Base-by-base conservation (phyloP, 2,888 invertebrate species). In the Helleia helle region DNA sequence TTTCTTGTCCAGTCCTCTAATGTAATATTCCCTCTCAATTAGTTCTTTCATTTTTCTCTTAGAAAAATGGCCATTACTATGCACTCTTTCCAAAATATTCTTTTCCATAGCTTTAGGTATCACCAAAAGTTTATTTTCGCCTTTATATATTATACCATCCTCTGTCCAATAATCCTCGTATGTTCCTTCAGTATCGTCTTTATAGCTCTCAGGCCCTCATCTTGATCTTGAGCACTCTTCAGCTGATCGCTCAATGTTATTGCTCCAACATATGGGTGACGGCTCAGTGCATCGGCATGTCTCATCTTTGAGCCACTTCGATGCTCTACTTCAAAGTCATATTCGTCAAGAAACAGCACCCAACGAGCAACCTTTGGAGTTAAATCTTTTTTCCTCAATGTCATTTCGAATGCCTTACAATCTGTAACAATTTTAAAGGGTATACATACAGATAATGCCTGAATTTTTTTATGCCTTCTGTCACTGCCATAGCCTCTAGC, bases 91-190 rank as follows among this genome's bases (percentile, higher is more conserved):
- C 12, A 55, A 40, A 1, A 59, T 44, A 17, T 50, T 48, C 5
- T 24, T 27, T 8, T 30, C 55, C 62, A 75, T 61, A 8, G 13
- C 13, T 22, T 50, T 56, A 1, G 72, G 71, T 15, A 71, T 54
- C 0, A 64, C 60, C 4, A 58, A 34, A 4, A 8, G 30, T 9
- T 47, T 48, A 11, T 52, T n/a, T 0, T 27, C 22, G 6, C 53
- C 54, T 38, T 56, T 58, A 26, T 48, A 55, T 1, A 59, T 25
- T 0, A 58, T 5, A 5, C 41, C 50, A 34, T 50, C 42, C 1
- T 66, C 41, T 3, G 58, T 15, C 2, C 4, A 47, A 26, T 54
- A 56, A 38, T 50, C 55, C 14, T 39, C 7, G 34, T 46, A 55
- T 27, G 38, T 8, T 45, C 38, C 34, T 46, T 41, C 25, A 54